Percentiles rank a stretch among this genome's conserved stretches.
Conservation (phyloP, 2,888 invertebrate genomes). For the Limnephilus auricula region DNA sequence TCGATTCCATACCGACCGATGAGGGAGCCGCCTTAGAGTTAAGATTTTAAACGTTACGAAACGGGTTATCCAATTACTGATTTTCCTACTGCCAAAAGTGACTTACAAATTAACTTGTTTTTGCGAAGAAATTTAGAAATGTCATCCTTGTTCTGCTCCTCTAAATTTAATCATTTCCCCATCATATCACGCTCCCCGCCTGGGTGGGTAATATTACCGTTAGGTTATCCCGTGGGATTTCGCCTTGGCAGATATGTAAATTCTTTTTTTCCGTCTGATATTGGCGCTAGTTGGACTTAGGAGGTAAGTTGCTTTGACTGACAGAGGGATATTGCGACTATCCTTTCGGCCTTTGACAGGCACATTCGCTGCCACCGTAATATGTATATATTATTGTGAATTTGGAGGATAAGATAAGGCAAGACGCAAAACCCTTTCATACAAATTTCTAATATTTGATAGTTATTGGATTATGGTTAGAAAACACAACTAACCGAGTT, state of each 20-base stretch:
- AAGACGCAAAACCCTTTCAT: not conserved
- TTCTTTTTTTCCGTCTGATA: constrained; percentile 54
- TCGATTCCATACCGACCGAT: no score
- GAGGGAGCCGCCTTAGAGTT: no score
- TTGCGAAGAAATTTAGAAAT: not conserved
- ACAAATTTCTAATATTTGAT: not conserved
- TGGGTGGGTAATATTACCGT: constrained; percentile 27
- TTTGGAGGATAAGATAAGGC: not conserved
- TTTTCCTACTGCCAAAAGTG: no score
- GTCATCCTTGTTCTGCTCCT: not conserved
- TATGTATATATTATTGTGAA: not conserved
- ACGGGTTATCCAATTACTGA: no score
- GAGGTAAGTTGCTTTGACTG: constrained; percentile 60
- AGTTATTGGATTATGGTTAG: not conserved
- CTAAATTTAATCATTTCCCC: not conserved
- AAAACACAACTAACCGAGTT: not conserved
- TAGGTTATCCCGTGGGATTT: constrained; percentile 54
- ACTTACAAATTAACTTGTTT: no score
- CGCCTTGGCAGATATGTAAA: constrained; percentile 56
- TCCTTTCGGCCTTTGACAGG: constrained; percentile 48
- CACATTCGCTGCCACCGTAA: not conserved
- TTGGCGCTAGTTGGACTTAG: constrained; percentile 55
- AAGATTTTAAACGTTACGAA: no score
- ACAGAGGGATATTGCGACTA: constrained; percentile 54
- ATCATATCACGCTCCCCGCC: constrained; percentile 9